phyloP scores from a whole-genome alignment of 1,140 invertebrate genomes.

The Asobara japonica region DNA sequence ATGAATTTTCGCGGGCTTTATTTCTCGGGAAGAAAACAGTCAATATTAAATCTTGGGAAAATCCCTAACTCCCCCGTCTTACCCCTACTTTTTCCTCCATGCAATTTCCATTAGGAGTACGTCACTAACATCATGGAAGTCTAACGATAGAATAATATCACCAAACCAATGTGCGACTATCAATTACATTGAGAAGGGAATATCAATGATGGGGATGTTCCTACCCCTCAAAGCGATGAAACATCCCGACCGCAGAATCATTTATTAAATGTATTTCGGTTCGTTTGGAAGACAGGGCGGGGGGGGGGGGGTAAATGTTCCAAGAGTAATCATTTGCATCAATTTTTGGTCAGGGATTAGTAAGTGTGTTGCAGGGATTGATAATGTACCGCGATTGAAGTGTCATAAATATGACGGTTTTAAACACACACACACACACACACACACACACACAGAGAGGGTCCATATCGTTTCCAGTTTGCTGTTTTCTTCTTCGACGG shows the following conservation, averaged over 20 bases:
- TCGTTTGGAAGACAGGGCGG: neutral
- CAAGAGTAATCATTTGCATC: neutral
- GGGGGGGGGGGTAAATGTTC: neutral
- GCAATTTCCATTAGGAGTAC: neutral
- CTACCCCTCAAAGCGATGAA: constrained; percentile 3
- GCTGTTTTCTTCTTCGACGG: no score
- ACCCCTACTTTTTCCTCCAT: neutral
- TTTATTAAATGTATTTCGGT: constrained; percentile 24
- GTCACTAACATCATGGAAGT: neutral
- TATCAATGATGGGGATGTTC: constrained; percentile 19
- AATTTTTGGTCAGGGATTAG: neutral
- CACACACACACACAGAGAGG: no score
- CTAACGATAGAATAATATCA: constrained; percentile 52
- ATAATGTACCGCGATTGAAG: no score
- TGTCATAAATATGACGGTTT: no score
- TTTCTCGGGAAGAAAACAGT: no score
- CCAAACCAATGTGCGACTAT: constrained; percentile 49
- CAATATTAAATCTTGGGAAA: no score
- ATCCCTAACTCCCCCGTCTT: no score
- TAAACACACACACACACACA: no score
- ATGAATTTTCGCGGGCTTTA: no score
- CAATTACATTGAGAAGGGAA: constrained; percentile 46
- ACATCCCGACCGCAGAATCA: neutral
- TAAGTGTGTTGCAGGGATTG: no score
- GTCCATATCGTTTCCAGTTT: no score